A percentile compares a stretch with the other conserved stretches of the same genome.
Evolutionary conservation across 2,113 vertebrate species (phyloP).

Genomic region (Psittacula cyanocephala): DNA sequence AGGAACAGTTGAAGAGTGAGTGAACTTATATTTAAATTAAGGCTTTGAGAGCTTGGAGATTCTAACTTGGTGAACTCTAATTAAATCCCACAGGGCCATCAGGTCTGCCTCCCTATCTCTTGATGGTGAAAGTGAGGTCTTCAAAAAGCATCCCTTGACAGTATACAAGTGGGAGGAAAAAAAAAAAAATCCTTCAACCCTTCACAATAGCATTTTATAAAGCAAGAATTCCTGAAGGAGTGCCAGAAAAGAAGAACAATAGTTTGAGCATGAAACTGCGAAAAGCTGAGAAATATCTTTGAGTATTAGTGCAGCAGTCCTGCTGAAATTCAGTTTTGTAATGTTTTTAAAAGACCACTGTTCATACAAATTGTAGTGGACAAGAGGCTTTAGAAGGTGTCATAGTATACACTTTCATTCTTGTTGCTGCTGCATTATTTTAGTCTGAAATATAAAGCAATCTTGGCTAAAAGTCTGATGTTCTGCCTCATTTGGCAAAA

Average conservation of each 20-base stretch:
- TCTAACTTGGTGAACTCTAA: slow-evolving; percentile 83
- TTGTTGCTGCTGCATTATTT: not conserved
- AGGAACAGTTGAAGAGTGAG: slow-evolving; percentile 78
- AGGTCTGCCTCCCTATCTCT: slow-evolving; percentile 76
- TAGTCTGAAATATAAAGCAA: not conserved
- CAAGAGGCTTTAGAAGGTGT: not conserved
- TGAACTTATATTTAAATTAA: slow-evolving; percentile 83
- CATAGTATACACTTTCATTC: not conserved
- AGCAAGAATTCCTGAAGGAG: slow-evolving; percentile 76
- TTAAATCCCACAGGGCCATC: slow-evolving; percentile 82
- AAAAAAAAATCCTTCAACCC: slow-evolving; percentile 60
- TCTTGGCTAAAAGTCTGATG: not conserved
- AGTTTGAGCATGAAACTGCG: slow-evolving; percentile 50
- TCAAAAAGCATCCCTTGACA: slow-evolving; percentile 80
- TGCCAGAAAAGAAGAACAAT: slow-evolving; percentile 68
- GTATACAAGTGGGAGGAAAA: slow-evolving; percentile 66
- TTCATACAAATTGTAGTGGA: not conserved
- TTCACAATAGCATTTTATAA: slow-evolving; percentile 63
- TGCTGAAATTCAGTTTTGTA: slow-evolving; percentile 27
- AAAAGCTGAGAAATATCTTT: slow-evolving; percentile 45
- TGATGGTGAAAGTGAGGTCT: slow-evolving; percentile 79
- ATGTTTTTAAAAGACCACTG: not conserved
- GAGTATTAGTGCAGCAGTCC: slow-evolving; percentile 24
- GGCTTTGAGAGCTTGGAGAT: slow-evolving; percentile 76
- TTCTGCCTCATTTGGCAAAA: not conserved